These are phyloP conservation scores for Nemotelus pantherinus DNA, from an alignment of 2,888 invertebrate genomes.

Conservation along the genomic window DNA sequence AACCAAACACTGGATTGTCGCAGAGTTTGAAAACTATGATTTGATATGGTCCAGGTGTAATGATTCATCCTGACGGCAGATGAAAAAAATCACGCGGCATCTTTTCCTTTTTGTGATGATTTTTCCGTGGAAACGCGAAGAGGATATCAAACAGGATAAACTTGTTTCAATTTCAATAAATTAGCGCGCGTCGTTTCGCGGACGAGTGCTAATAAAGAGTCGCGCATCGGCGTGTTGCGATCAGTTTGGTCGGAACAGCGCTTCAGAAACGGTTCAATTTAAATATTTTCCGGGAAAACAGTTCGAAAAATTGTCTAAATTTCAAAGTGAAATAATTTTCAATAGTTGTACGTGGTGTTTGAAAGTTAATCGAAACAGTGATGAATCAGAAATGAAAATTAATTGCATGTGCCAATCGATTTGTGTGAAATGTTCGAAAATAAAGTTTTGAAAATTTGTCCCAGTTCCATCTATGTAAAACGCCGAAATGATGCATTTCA, in stretches of 20 bases:
- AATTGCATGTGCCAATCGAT: too few relatives aligned
- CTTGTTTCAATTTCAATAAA: slow-evolving; percentile 28
- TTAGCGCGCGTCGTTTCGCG: slow-evolving; percentile 10
- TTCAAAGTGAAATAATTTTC: too few relatives aligned
- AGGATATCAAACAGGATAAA: slow-evolving; percentile 40
- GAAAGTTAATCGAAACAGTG: too few relatives aligned
- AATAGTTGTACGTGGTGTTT: too few relatives aligned
- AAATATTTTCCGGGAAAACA: neutral
- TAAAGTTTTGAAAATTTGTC: too few relatives aligned
- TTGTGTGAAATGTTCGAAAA: too few relatives aligned
- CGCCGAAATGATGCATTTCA: neutral
- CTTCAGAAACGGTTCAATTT: slow-evolving; percentile 18
- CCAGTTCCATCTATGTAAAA: too few relatives aligned
- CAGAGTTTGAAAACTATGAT: slow-evolving; percentile 9
- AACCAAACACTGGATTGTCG: too few relatives aligned
- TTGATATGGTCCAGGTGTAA: slow-evolving; percentile 45
- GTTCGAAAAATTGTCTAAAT: too few relatives aligned
- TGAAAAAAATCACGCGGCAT: slow-evolving; percentile 2
- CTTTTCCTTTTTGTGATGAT: neutral
- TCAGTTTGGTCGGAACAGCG: slow-evolving; percentile 46
- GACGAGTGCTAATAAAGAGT: slow-evolving; percentile 40
- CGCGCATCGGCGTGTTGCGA: slow-evolving; percentile 6
- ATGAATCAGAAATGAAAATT: too few relatives aligned
- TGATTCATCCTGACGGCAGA: slow-evolving; percentile 29
- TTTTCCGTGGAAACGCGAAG: neutral